Evolutionary conservation across 2,797 vertebrate genomes (phyloP).

Genomic region (Myripristis murdjan): DNA sequence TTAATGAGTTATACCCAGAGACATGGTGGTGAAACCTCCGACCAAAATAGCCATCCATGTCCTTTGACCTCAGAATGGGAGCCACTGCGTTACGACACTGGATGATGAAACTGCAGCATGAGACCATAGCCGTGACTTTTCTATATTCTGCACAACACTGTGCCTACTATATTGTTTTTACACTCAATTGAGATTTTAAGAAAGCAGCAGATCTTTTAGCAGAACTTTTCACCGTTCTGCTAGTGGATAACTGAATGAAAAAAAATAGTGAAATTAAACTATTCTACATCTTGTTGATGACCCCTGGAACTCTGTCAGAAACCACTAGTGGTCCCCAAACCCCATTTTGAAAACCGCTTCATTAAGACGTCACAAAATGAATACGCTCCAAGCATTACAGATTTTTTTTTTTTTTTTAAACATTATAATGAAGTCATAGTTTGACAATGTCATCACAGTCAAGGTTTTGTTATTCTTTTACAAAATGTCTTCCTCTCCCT

Average conservation of each 20-base stretch:
- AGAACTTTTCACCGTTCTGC: too few relatives aligned
- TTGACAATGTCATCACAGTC: conserved; percentile 25
- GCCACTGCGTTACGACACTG: too few relatives aligned
- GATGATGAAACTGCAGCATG: too few relatives aligned
- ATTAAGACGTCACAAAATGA: conserved; percentile 2
- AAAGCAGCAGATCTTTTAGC: too few relatives aligned
- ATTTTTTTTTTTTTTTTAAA: not conserved
- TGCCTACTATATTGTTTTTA: too few relatives aligned
- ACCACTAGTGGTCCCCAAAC: not conserved
- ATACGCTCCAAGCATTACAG: not conserved
- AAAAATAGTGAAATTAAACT: too few relatives aligned
- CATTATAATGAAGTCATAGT: conserved; percentile 29
- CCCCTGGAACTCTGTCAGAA: not conserved
- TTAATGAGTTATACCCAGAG: too few relatives aligned
- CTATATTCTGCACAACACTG: too few relatives aligned
- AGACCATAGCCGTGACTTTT: too few relatives aligned
- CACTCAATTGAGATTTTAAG: not conserved
- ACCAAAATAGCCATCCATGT: too few relatives aligned
- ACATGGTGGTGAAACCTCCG: too few relatives aligned
- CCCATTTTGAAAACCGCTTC: not conserved
- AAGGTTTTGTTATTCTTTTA: conserved; percentile 39
- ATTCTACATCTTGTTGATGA: not conserved
- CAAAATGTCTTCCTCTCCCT: conserved; percentile 1
- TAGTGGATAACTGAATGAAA: not conserved
- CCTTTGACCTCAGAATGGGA: too few relatives aligned